A percentile compares a stretch with the other conserved stretches of the same genome.
These are phyloP conservation scores for Mormyrops boulengeri DNA, from an alignment of 2,797 vertebrate species.

Conservation along the genomic window DNA sequence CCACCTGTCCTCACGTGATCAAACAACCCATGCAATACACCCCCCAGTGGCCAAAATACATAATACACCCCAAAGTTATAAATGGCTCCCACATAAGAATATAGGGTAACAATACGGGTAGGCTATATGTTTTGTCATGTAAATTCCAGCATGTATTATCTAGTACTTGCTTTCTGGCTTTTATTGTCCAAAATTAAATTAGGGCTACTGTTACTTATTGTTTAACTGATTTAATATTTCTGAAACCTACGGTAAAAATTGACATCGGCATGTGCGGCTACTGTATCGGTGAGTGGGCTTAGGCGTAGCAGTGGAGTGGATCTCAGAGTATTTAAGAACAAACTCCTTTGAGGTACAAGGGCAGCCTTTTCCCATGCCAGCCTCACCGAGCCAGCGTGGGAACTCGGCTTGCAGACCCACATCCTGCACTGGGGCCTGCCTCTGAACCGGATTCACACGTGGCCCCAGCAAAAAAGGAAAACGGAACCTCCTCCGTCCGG, in stretches of 20 bases:
- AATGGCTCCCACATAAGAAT: not conserved
- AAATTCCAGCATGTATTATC: not conserved
- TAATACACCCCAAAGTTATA: too few relatives aligned
- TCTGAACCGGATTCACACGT: slow-evolving; percentile 22
- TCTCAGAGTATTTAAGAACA: not conserved
- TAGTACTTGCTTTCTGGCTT: not conserved
- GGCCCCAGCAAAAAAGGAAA: slow-evolving; percentile 11
- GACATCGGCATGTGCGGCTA: not conserved
- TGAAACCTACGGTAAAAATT: not conserved
- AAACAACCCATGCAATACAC: too few relatives aligned
- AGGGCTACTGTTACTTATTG: not conserved
- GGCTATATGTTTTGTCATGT: not conserved
- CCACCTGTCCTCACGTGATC: too few relatives aligned
- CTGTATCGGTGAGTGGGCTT: not conserved
- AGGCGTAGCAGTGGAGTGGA: not conserved
- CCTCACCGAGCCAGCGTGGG: slow-evolving; percentile 46
- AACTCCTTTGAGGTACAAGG: not conserved
- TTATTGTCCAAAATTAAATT: not conserved
- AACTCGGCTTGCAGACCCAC: slow-evolving; percentile 37
- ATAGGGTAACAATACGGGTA: not conserved
- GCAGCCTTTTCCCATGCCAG: slow-evolving; percentile 51
- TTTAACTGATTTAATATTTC: not conserved
- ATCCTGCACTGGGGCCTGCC: slow-evolving; percentile 35
- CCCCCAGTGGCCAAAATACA: too few relatives aligned
- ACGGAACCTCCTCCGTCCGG: not conserved